Evolutionary conservation across 2,113 vertebrate genomes (phyloP), one percentile per base, ranked within the genome.

Genomic region (Rhodinocichla rosea): DNA sequence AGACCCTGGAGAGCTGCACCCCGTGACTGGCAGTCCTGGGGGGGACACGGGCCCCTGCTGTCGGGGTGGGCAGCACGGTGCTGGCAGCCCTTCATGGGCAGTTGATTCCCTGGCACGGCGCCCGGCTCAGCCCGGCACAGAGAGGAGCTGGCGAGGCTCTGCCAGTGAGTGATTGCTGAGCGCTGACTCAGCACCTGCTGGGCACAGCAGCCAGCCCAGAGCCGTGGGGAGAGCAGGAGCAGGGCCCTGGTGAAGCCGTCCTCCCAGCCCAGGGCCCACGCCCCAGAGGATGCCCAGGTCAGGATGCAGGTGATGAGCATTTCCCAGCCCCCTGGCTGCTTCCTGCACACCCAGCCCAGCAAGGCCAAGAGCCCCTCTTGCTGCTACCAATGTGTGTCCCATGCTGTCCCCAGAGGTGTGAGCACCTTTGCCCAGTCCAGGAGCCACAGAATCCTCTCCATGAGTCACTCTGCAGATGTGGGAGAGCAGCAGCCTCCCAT

Each of bases 11-110:
- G 59, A 47, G 45, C 53, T 69, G 30, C 0, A 0, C 7, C 63
- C 59, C 1, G 0, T 42, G 37, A 21, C n/a, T 3, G 0, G 33
- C 2, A 9, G 68, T 8, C 1, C 35, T 8, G 13, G 63, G 42
- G 76, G 83, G 65, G 5, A 57, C 28, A 2, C 0, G 2, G 45
- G n/a, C 15, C 33, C 33, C 27, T 85, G 62, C 39, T 15, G 9
- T 11, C 32, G 33, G 21, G 18, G 53, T 3, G 8, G 45, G 35
- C 6, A 2, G 56, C 16, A 0, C 1, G 7, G 60, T 40, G 26
- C 27, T 82, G 39, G 3, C 74, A 73, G 89, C 59, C 80, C 85
- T 83, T 50, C 49, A 49, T 0, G 59, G 92, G 6, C 92, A 85
- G 37, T 42, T 19, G 84, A 33, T 70, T 91, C 77, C 74, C 71